Base-by-base conservation (phyloP, 1,140 invertebrate genomes). In the Nasonia vitripennis region DNA sequence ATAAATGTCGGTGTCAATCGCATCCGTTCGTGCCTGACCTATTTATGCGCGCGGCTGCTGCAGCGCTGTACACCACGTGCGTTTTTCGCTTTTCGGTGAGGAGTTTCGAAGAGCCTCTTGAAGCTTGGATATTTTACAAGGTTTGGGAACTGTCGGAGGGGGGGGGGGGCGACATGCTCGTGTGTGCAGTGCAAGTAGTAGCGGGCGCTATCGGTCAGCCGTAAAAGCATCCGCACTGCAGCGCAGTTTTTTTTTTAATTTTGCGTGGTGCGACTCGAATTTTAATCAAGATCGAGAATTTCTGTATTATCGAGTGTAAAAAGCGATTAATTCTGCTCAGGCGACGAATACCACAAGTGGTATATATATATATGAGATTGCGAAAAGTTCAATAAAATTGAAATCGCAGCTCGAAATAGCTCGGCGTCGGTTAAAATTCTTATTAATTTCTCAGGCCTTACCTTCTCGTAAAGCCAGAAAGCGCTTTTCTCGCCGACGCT, bases 401-500 rank as follows among this genome's bases (percentile, higher is more conserved):
- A 67, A 17, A n/a, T 45, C 41, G 41, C 9, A 45, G 62, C 14
- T 14, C 11, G 14, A 7, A 27, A n/a, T 45, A 45, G 6, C 41
- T 67, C 62, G 3, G 34, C 34, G 34, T 37, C 14, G n/a, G 6
- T n/a, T 67, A 67, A 67, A 62, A 67, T 67, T 67, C 1, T 37
- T 37, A 37, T 37, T 37, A 67, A 67, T 67, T 67, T 67, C n/a
- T 68, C 17, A 23, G 67, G 0, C 0, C 70, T 79, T 89, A 94
- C 93, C 93, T 96, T 97, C 86, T 96, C 95, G 89, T 97, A 97
- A 75, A 97, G 91, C 95, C 96, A 97, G 89, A 95, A 96, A 0
- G 96, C 96, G 85, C 95, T 95, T 90, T 97, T 97, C 92, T 98
- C 97, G 23, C 97, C 97, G 37, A 95, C 95, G 91, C 96, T 97